These are phyloP conservation scores for Nothoprocta perdicaria DNA, from an alignment of 2,113 vertebrate species.

Conservation along the genomic window DNA sequence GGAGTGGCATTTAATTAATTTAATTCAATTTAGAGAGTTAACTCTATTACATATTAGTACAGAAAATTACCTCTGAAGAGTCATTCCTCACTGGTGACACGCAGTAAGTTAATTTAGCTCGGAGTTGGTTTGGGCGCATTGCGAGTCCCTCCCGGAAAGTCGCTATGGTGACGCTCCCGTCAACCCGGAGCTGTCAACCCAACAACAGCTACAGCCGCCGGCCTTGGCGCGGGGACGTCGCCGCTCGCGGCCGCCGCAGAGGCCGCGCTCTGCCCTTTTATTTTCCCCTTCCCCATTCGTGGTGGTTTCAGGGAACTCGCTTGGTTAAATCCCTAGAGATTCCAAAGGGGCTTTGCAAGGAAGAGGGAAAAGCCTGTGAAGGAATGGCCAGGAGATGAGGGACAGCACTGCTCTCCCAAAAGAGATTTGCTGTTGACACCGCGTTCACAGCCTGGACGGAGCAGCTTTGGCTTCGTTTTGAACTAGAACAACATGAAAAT, in stretches of 20 bases:
- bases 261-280: background rate
- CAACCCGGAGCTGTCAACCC: conserved; percentile 66
- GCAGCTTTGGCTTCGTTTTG: background rate
- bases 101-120: conserved; percentile 75
- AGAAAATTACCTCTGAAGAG: conserved; percentile 75
- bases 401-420: background rate
- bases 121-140: conserved; percentile 67
- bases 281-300: background rate
- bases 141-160: conserved; percentile 66
- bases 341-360: background rate
- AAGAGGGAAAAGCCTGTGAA: background rate
- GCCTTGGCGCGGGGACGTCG: background rate
- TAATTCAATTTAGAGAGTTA: conserved; percentile 75
- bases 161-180: conserved; percentile 79
- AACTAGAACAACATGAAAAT: background rate
- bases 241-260: background rate
- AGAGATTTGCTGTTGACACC: background rate
- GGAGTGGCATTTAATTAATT: conserved; percentile 79
- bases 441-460: background rate
- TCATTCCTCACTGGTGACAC: conserved; percentile 75
- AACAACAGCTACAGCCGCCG: conserved; percentile 67
- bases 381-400: background rate
- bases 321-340: background rate
- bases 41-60: conserved; percentile 67
- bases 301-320: background rate